These are phyloP conservation scores for Dryobates pubescens DNA, from an alignment of 2,797 vertebrate genomes.

Conservation along the genomic window DNA sequence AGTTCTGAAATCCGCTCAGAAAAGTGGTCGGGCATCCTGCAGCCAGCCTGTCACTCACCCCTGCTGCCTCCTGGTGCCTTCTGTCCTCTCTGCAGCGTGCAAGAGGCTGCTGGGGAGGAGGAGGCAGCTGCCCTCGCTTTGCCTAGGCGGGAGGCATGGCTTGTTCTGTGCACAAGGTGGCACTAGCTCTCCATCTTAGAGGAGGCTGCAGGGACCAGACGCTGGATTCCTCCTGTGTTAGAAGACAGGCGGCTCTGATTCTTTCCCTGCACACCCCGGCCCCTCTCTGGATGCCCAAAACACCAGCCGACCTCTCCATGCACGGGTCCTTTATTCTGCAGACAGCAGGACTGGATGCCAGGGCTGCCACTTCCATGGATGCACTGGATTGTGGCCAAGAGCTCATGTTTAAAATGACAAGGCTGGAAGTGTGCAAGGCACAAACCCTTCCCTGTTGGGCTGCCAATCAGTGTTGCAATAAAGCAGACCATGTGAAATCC, in stretches of 20 bases:
- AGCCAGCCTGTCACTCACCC: background rate
- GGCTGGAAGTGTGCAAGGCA: background rate
- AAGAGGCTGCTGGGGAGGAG: background rate
- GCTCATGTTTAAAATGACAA: rapidly evolving
- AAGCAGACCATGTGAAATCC: background rate
- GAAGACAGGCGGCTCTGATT: rapidly evolving
- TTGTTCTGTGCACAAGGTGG: constrained; percentile 48
- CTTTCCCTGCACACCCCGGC: background rate
- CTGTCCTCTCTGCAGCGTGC: rapidly evolving
- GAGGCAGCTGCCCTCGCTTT: background rate
- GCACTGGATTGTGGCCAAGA: rapidly evolving
- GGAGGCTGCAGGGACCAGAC: background rate
- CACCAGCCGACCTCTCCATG: background rate
- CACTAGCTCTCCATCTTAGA: constrained; percentile 9
- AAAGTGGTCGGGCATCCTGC: rapidly evolving
- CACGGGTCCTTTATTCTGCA: background rate
- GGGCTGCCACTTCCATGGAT: rapidly evolving
- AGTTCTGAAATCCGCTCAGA: background rate
- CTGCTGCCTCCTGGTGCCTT: background rate
- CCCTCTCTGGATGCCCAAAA: background rate
- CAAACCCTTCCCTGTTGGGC: background rate
- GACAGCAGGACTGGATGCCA: background rate
- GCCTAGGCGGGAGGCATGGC: background rate
- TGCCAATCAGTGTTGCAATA: background rate
- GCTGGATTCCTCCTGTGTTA: rapidly evolving